Conservation (phyloP, 2,113 vertebrate species). For the Aramus guarauna region DNA sequence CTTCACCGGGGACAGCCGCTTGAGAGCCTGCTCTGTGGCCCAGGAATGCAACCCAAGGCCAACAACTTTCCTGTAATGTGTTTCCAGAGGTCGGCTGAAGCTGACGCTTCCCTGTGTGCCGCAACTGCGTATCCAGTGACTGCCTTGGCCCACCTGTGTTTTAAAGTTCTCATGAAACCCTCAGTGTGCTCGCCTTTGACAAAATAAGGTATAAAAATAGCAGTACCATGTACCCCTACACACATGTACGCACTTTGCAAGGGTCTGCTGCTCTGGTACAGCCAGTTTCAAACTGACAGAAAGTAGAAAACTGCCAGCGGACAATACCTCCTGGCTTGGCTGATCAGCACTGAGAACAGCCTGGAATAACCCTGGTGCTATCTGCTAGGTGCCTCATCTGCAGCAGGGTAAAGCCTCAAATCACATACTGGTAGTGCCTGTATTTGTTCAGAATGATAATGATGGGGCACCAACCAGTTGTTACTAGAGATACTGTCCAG, state of each 20-base stretch:
- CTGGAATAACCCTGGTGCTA: neutral
- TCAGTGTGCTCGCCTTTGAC: neutral
- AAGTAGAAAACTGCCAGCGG: neutral
- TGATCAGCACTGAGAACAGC: neutral
- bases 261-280: neutral
- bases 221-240: neutral
- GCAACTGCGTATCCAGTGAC: accelerated
- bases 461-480: neutral
- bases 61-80: neutral
- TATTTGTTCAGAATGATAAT: neutral
- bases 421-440: neutral
- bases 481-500: neutral
- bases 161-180: neutral
- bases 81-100: neutral
- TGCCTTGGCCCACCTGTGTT: neutral
- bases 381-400: neutral
- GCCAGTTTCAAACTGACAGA: neutral
- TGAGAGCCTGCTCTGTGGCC: neutral
- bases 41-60: neutral
- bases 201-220: neutral
- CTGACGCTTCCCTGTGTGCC: neutral
- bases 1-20: neutral
- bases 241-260: neutral
- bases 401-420: neutral
- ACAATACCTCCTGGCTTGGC: neutral